Base-by-base conservation (phyloP, 2,113 vertebrate genomes). In the Corydoras maculifer region DNA sequence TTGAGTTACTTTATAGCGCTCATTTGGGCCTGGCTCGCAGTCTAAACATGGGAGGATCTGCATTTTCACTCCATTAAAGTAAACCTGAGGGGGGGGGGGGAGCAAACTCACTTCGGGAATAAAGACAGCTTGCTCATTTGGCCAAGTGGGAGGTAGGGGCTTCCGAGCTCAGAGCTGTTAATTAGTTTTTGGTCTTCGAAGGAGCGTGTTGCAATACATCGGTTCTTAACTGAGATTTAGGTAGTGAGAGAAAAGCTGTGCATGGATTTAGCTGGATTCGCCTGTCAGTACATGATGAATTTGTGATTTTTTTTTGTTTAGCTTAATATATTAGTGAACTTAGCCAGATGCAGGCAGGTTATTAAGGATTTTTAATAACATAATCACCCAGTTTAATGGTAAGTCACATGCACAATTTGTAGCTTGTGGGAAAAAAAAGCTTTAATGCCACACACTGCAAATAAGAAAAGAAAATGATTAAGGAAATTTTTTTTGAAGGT, bases 21-120 rank as follows among this genome's bases (percentile, higher is more conserved):
- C 82, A 78, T 82, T 76, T 78, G 35, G 64, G 30, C 62, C 73
- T 69, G 82, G 83, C 77, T 84, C 82, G 83, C 25, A 32, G 70
- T 83, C 85, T 76, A 80, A 78, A 77, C 81, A 84, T 74, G 69
- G 78, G 62, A 74, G 67, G 14, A 72, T 67, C 58, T 10, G 71
- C n/a, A 35, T 60, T 58, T 43, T 57, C 65, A 31, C 49, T 50
- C 61, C 54, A 71, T 74, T 71, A 78, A 68, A 15, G 73, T 57
- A 35, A 74, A 78, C 68, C 72, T 78, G 68, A 68, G 61, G 68
- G 67, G 76, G 71, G 60, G 35, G n/a, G n/a, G n/a, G 32, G 32
- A 7, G 35, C 35, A 66, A 18, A 54, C 32, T 73, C 48, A 58
- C 53, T 70, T 50, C 4, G n/a, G 69, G 69, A 50, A 72, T 62